These are phyloP conservation scores for Strix occidentalis DNA, from an alignment of 2,797 vertebrate species.

Conservation along the genomic window DNA sequence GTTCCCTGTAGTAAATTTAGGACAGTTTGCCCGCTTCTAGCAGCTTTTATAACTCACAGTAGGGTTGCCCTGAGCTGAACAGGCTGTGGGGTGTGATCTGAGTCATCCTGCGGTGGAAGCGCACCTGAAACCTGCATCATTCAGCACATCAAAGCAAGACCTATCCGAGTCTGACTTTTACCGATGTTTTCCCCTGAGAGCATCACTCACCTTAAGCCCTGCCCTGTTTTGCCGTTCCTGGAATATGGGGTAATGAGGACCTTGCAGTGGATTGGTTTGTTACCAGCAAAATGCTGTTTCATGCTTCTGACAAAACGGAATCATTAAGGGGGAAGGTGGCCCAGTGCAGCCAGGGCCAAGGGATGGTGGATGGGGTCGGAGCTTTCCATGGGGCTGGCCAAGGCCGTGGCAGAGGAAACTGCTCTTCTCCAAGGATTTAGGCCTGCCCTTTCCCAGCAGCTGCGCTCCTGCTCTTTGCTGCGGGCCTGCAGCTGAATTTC, in stretches of 20 bases:
- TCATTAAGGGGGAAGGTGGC: not conserved
- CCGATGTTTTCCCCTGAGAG: not conserved
- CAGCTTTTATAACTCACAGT: not conserved
- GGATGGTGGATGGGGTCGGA: rapidly evolving
- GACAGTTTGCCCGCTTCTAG: not conserved
- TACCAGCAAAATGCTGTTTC: rapidly evolving
- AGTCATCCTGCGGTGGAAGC: not conserved
- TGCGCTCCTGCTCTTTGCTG: not conserved
- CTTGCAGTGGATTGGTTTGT: not conserved
- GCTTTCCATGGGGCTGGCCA: rapidly evolving
- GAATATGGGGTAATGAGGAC: rapidly evolving
- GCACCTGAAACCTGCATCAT: not conserved
- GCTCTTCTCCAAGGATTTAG: not conserved
- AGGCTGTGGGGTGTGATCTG: not conserved
- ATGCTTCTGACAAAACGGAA: rapidly evolving
- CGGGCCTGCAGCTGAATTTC: not conserved
- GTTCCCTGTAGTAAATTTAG: not conserved
- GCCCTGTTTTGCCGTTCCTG: rapidly evolving
- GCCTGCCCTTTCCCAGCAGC: not conserved
- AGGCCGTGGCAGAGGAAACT: not conserved
- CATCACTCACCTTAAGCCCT: not conserved
- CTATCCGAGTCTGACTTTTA: not conserved
- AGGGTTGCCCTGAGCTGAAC: not conserved
- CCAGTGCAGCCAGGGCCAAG: rapidly evolving
- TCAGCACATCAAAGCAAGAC: not conserved